Evolutionary conservation across 2,113 vertebrate genomes (phyloP).

Genomic region (Neodon shergylaensis): DNA sequence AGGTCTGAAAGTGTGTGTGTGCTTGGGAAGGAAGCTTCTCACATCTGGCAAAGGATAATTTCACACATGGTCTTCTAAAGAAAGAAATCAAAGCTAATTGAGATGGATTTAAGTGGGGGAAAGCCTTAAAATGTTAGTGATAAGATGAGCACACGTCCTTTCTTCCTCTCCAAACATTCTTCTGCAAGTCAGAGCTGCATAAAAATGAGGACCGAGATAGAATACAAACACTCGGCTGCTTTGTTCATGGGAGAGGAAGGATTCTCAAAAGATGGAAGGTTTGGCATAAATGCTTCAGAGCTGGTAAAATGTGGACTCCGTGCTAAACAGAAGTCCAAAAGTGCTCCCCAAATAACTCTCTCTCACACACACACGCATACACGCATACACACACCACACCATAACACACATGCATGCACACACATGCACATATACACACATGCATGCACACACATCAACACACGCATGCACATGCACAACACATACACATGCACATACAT

Average conservation of each 20-base stretch:
- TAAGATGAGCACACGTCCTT: background rate
- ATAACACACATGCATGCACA: background rate
- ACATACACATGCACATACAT: background rate
- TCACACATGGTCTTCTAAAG: constrained; percentile 69
- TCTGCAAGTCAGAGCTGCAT: background rate
- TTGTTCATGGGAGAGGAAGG: background rate
- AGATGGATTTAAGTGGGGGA: constrained; percentile 20
- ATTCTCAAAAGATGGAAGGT: fast-evolving
- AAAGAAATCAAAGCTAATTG: constrained; percentile 75
- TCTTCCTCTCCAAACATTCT: background rate
- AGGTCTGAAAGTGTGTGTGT: background rate
- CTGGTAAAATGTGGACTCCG: background rate
- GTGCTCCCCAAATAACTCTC: background rate
- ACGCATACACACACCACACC: background rate
- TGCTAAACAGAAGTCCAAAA: background rate
- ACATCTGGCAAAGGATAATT: constrained; percentile 72
- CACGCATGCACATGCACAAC: background rate
- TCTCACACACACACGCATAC: background rate
- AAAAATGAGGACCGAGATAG: background rate
- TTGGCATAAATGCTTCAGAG: background rate
- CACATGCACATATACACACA: background rate
- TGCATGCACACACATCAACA: background rate
- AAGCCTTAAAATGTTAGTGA: background rate
- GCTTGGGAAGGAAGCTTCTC: background rate
- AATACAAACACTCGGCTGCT: background rate